phyloP scores from a whole-genome alignment of 2,113 vertebrate species.

The Gobiocypris rarus region DNA sequence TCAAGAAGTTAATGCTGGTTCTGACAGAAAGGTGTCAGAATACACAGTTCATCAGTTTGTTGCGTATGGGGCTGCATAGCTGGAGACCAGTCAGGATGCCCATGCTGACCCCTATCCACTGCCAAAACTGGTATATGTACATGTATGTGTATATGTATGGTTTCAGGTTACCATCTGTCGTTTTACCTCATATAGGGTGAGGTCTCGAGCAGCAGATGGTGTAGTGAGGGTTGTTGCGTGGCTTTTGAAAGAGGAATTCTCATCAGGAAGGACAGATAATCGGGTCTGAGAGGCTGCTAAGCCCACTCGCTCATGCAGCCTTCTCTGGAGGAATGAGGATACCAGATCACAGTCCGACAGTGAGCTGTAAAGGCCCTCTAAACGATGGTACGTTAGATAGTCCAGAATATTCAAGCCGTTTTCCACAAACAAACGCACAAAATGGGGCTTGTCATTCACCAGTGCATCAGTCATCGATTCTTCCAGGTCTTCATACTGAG shows the following conservation, averaged over 20 bases:
- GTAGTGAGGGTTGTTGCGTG: not conserved
- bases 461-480: constrained; percentile 85
- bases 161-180: not conserved
- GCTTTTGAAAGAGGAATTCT: not conserved
- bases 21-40: too few species aligned
- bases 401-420: constrained; percentile 81
- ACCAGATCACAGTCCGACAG: constrained; percentile 71
- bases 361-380: constrained; percentile 78
- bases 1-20: too few species aligned
- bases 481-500: constrained; percentile 77
- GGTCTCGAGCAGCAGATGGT: constrained; percentile 35
- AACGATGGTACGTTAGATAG: constrained; percentile 77
- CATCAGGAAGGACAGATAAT: not conserved
- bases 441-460: constrained; percentile 83
- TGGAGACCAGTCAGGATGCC: too few species aligned
- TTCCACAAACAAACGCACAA: constrained; percentile 85
- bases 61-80: too few species aligned
- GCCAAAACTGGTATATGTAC: too few species aligned
- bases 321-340: constrained; percentile 73
- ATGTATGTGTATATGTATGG: too few species aligned
- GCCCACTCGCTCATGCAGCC: constrained; percentile 59
- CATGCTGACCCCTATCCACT: too few species aligned
- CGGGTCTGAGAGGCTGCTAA: not conserved
- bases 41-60: too few species aligned
- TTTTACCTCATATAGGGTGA: constrained; percentile 74